Conservation (phyloP, 2,797 vertebrate species). For the Semaprochilodus insignis region DNA sequence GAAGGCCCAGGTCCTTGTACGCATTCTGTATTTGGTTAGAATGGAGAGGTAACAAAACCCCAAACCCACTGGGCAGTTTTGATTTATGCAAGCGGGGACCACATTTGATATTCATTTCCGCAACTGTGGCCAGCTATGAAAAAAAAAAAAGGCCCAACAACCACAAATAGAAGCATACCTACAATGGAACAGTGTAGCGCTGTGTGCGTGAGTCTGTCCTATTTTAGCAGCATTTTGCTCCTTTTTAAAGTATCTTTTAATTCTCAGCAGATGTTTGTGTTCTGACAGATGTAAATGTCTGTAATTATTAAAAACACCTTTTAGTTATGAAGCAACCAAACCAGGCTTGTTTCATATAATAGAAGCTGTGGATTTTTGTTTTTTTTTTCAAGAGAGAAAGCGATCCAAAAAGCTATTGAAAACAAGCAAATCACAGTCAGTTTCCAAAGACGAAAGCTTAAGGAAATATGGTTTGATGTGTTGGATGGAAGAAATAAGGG, state of each 20-base stretch:
- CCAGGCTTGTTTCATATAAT: conserved; percentile 73
- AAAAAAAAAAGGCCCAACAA: conserved; percentile 63
- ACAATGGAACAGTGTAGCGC: conserved; percentile 72
- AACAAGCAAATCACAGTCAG: conserved; percentile 71
- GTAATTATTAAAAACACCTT: conserved; percentile 83
- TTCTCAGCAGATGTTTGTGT: conserved; percentile 75
- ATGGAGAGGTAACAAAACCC: conserved; percentile 70
- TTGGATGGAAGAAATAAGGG: neutral
- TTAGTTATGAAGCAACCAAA: conserved; percentile 68
- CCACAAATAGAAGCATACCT: conserved; percentile 73
- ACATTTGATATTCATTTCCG: conserved; percentile 83
- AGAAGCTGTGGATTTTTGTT: conserved; percentile 63
- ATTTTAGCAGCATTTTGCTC: conserved; percentile 77
- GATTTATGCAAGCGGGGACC: conserved; percentile 79
- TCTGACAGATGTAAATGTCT: conserved; percentile 75
- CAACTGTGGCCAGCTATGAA: conserved; percentile 78
- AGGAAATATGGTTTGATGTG: conserved; percentile 29
- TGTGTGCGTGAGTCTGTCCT: conserved; percentile 75
- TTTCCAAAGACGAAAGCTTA: conserved; percentile 62
- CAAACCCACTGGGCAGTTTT: conserved; percentile 72
- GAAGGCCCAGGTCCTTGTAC: conserved; percentile 53
- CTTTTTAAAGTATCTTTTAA: conserved; percentile 68
- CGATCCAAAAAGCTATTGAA: conserved; percentile 71
- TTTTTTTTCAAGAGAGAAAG: conserved; percentile 44
- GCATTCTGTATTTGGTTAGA: conserved; percentile 67